Percentiles rank a stretch among this genome's conserved stretches.
Conservation (phyloP, 1,140 invertebrate genomes). For the Pseudomyrmex flavicornis region DNA sequence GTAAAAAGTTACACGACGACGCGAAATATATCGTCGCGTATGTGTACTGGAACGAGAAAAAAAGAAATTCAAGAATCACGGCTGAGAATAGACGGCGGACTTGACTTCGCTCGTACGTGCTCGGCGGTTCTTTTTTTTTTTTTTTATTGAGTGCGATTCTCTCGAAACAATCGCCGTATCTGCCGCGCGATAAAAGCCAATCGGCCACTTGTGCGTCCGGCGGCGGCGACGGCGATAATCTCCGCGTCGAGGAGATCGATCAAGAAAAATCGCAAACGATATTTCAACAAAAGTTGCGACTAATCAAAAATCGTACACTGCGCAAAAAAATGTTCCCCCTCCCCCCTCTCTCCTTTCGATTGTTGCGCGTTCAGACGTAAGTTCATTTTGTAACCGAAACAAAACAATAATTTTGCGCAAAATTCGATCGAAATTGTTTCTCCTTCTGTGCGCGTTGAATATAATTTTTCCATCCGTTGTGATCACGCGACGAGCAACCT, state of each 20-base stretch:
- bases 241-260: no score
- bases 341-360: no score
- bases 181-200: constrained; percentile 35
- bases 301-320: no score
- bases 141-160: constrained; percentile 21
- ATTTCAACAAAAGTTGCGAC: no score
- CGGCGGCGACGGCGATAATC: no score
- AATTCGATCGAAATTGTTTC: neutral
- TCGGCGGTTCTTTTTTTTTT: neutral
- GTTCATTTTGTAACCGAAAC: neutral
- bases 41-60: neutral
- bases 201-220: constrained; percentile 11
- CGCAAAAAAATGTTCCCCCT: neutral
- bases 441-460: neutral
- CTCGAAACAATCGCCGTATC: constrained; percentile 39
- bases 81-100: neutral
- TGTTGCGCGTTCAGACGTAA: neutral
- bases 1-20: neutral
- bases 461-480: neutral
- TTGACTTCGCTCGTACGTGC: constrained; percentile 33
- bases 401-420: neutral
- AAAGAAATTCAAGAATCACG: neutral
- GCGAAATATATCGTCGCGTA: neutral
- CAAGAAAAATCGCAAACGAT: neutral
- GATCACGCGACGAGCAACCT: neutral